phyloP scores from a whole-genome alignment of 2,113 vertebrate genomes.

The Murina feae region DNA sequence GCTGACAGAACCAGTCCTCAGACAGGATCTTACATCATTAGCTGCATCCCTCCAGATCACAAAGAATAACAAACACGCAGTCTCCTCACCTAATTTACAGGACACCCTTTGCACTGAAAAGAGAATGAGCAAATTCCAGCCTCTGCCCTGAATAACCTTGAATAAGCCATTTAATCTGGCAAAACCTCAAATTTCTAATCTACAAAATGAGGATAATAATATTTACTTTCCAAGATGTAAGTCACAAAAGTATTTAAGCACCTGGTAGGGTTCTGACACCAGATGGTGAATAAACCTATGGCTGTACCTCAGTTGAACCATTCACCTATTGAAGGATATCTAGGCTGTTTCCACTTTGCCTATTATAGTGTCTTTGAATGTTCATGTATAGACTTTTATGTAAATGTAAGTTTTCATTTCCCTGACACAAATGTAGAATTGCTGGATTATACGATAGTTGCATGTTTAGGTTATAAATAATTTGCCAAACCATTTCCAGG shows the following conservation, averaged over 20 bases:
- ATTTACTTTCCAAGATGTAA: background rate
- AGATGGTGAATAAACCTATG: background rate
- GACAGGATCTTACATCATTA: background rate
- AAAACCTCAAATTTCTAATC: background rate
- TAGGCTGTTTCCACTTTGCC: background rate
- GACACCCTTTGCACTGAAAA: background rate
- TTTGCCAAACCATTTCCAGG: background rate
- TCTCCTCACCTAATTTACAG: background rate
- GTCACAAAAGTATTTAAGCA: background rate
- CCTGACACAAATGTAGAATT: background rate
- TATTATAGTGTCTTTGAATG: background rate
- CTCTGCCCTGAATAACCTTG: background rate
- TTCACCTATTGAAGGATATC: background rate
- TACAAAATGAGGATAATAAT: background rate
- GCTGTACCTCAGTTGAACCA: background rate
- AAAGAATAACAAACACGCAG: background rate
- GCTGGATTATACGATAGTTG: background rate
- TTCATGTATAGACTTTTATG: background rate
- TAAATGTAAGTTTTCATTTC: background rate
- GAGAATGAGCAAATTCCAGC: background rate
- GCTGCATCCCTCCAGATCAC: background rate
- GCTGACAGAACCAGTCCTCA: background rate
- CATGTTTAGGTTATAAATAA: background rate
- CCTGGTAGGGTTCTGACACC: background rate
- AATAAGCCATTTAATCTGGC: conserved; percentile 9